Base-by-base conservation (phyloP, 2,113 vertebrate genomes). In the Glaucomys volans region DNA sequence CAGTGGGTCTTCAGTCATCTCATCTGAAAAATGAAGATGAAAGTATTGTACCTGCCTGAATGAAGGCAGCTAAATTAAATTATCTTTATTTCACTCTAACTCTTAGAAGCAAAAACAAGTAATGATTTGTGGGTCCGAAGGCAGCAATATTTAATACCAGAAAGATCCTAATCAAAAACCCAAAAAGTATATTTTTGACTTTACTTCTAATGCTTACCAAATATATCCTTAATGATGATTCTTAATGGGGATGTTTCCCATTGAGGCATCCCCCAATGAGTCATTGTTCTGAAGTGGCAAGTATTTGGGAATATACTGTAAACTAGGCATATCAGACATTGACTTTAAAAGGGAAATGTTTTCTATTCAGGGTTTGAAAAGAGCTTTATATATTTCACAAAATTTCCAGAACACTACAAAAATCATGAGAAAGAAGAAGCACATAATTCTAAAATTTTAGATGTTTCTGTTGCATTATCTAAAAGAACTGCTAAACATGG, bases 1-100 rank as follows among this genome's bases (percentile, higher is more conserved):
- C 32, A 64, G 35, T 57, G 54, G 52, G 22, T 54, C 26, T 91
- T 84, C 6, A 91, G 37, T 91, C 8, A 93, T 6, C n/a, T 94
- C 20, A 88, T n/a, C 28, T 87, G n/a, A 94, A 83, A 95, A 95
- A 86, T 30, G 74, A 83, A 94, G 54, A 72, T 12, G 16, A 90
- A 87, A 30, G 22, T 42, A 77, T 18, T 92, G 50, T 77, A 52
- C 8, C 2, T 76, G 30, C 47, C 71, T 52, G 40, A 91, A 81
- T n/a, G 17, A 40, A 88, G 47, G 35, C 10, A 52, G 26, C 42
- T 96, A 87, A 76, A 89, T 90, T 77, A 74, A 66, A 89, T 67
- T 50, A 64, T 54, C 54, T 75, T 77, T 40, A 84, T 32, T 92
- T 84, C 83, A 57, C 66, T 95, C 89, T 82, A 96, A 44, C 8